Base-by-base conservation (phyloP, 1,140 invertebrate species). In the Aplysia californica region DNA sequence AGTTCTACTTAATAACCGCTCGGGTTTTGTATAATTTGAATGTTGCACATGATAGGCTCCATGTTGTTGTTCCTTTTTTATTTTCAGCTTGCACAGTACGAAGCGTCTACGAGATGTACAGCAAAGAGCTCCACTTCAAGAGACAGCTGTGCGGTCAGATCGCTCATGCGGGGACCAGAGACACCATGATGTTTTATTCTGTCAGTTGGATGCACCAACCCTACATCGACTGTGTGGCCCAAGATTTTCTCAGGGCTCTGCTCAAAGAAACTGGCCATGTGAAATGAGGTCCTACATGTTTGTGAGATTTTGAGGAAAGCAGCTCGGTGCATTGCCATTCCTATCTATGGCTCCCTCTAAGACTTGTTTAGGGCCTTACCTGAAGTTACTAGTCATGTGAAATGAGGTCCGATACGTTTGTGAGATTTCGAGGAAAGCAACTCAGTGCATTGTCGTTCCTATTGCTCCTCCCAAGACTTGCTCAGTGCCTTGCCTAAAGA, bases 241-340 rank as follows among this genome's bases (percentile, higher is more conserved):
- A 61, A 2, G 70, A 72, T 26, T 21, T 39, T 15, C 35, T 72
- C 35, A 26, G 41, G 56, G 70, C 56, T 5, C 29, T 72, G 33
- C 70, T 72, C 18, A 23, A n/a, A n/a, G 70, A 72, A 26, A 72
- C 70, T 26, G 70, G 70, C 1, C 70, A 72, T 72, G 70, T 72
- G 1, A 38, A 72, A 58, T 72, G 10, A 68, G 5, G 3, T 65
- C 33, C 10, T 50, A n/a, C 10, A 50, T n/a, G n/a, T n/a, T n/a
- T n/a, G n/a, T n/a, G n/a, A n/a, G n/a, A n/a, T n/a, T n/a, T n/a
- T n/a, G n/a, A n/a, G n/a, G n/a, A n/a, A n/a, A n/a, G n/a, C n/a
- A n/a, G n/a, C n/a, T n/a, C n/a, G n/a, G n/a, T n/a, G n/a, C n/a
- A n/a, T n/a, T n/a, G n/a, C n/a, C n/a, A n/a, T n/a, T n/a, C n/a